A percentile compares a stretch with the other conserved stretches of the same genome.
Conservation (phyloP, 2,888 invertebrate genomes). For the Spicauda simplicius region DNA sequence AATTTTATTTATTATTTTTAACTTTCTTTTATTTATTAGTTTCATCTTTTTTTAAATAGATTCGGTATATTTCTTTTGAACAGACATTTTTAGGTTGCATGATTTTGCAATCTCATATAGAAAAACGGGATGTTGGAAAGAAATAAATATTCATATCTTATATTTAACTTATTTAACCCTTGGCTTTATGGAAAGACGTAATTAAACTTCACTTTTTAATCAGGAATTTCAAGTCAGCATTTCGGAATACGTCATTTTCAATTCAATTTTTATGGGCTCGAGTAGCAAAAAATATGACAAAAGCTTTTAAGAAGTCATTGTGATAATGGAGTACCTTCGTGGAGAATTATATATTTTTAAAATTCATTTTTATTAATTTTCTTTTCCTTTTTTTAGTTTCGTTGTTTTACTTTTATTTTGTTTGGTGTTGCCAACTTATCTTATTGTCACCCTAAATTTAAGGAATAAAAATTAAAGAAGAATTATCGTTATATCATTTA, state of each 20-base stretch:
- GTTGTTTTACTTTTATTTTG: background rate
- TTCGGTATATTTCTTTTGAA: no score
- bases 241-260: conserved; percentile 9
- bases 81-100: no score
- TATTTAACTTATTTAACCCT: no score
- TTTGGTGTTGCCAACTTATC: background rate
- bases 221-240: background rate
- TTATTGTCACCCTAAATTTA: background rate
- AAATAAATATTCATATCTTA: no score
- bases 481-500: no score
- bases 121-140: no score
- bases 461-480: background rate
- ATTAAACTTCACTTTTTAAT: no score
- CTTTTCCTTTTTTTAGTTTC: background rate
- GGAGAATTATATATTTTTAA: conserved; percentile 6
- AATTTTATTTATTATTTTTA: no score
- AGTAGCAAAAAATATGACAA: conserved; percentile 1
- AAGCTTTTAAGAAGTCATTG: background rate
- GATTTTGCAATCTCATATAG: no score
- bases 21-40: no score
- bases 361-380: background rate
- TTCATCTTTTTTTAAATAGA: no score
- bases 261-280: conserved; percentile 3
- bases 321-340: conserved; percentile 21
- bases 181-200: no score